phyloP scores from a whole-genome alignment of 2,113 vertebrate genomes.

The Ia io region DNA sequence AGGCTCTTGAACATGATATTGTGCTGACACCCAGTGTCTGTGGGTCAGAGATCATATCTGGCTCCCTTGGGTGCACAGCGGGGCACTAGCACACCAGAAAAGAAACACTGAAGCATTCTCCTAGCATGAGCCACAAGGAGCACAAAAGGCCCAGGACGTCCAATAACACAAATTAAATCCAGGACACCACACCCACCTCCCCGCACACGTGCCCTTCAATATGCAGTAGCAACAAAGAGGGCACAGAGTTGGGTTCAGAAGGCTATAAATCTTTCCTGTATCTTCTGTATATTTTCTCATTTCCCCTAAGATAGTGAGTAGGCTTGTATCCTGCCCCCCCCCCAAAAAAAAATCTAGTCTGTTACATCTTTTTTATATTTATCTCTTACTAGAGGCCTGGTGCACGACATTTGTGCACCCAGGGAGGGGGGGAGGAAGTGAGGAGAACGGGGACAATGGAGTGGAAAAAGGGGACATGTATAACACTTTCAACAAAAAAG shows the following conservation, averaged over 20 bases:
- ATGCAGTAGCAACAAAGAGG: background rate
- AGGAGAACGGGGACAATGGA: too few relatives aligned
- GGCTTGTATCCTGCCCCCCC: background rate
- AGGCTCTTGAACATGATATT: background rate
- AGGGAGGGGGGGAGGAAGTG: too few relatives aligned
- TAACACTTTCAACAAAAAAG: too few relatives aligned
- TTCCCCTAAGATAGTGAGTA: background rate
- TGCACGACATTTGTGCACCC: too few relatives aligned
- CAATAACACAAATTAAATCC: background rate
- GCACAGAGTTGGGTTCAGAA: background rate
- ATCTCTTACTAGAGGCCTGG: background rate
- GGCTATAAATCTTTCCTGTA: background rate
- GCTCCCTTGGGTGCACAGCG: background rate
- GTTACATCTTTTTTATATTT: too few relatives aligned
- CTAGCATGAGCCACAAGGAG: background rate
- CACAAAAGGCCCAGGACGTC: background rate
- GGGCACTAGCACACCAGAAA: background rate
- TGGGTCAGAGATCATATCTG: background rate
- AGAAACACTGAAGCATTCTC: background rate
- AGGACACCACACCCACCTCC: background rate
- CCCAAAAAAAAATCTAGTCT: background rate
- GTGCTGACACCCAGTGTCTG: background rate
- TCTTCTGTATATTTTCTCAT: background rate
- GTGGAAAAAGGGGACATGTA: too few relatives aligned
- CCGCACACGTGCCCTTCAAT: background rate